A percentile compares a stretch with the other conserved stretches of the same genome.
These are phyloP conservation scores for Pangasius krempfi DNA, from an alignment of 2,797 vertebrate genomes.

Conservation along the genomic window DNA sequence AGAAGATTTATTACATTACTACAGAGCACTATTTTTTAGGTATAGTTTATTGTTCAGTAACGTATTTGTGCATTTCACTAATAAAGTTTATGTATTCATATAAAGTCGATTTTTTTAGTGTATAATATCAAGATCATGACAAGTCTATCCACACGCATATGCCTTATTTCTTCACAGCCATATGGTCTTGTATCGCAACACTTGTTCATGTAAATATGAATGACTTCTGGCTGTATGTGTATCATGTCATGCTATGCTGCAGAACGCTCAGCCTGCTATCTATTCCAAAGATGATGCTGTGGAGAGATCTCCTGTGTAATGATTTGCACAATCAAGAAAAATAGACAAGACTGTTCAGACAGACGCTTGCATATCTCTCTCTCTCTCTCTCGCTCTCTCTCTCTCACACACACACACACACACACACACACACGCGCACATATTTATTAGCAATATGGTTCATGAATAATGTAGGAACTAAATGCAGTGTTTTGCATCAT, in stretches of 20 bases:
- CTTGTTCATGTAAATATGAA: not conserved
- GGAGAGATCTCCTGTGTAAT: not conserved
- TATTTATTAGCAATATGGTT: conserved; percentile 43
- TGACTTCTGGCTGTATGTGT: not conserved
- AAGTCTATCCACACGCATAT: not conserved
- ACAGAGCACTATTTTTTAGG: not conserved
- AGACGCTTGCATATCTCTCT: not conserved
- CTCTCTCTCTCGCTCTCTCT: not conserved
- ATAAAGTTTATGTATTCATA: not conserved
- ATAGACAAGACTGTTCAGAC: not conserved
- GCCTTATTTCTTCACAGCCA: not conserved
- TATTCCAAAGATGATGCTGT: not conserved
- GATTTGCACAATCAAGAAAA: conserved; percentile 22
- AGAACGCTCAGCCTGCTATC: not conserved
- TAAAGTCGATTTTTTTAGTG: not conserved
- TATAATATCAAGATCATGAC: not conserved
- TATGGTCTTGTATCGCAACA: not conserved
- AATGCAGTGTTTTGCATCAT: conserved; percentile 37
- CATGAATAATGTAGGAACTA: conserved; percentile 53
- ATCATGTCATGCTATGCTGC: not conserved
- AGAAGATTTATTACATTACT: not conserved
- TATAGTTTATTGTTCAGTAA: not conserved
- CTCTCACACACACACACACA: not conserved
- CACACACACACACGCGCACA: conserved; percentile 9
- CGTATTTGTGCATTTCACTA: not conserved